Base-by-base conservation (phyloP, 2,888 invertebrate genomes). In the Pachliopta kotzebuea region DNA sequence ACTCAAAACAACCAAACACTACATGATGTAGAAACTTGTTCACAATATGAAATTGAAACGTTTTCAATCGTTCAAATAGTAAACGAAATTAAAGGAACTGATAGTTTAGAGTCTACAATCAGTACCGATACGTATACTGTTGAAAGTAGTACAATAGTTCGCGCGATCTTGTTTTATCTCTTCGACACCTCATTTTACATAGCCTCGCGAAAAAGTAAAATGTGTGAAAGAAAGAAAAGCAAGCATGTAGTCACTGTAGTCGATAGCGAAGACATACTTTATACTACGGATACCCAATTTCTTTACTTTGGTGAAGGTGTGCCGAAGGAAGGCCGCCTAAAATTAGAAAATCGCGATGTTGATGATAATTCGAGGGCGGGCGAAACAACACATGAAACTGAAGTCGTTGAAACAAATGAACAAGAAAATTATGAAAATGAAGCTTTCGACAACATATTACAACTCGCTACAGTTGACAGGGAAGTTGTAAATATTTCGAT, bases 211-310 rank as follows among this genome's bases (percentile, higher is more conserved):
- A 87, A 80, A 69, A 67, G 82, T 72, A 64, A 68, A 14, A 17
- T 18, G 14, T 56, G 50, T 67, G 67, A 78, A 68, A 54, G 68
- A 49, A 69, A 69, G 49, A 31, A 78, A 4, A 14, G 17, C 8
- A 80, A 87, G 68, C 80, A 68, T 62, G 89, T 90, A 0, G 67
- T 90, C 0, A 90, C 90, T 14, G 79, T 91, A 1, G 88, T 80
- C 1, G 90, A 91, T 67, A 69, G 66, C 24, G 90, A 89, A 75
- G 90, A 91, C 71, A 86, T 90, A 63, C 63, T 91, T 23, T 85
- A 72, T 56, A 90, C 90, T 1, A 79, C 90, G 17, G 62, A 72
- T 9, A 67, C 74, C 52, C 62, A 81, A 21, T 87, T 84, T 84
- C 42, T 61, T 49, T 60, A 4, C 70, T 72, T 49, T 18, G 29